Evolutionary conservation across 2,888 invertebrate species (phyloP).

Genomic region (Fragum fragum): DNA sequence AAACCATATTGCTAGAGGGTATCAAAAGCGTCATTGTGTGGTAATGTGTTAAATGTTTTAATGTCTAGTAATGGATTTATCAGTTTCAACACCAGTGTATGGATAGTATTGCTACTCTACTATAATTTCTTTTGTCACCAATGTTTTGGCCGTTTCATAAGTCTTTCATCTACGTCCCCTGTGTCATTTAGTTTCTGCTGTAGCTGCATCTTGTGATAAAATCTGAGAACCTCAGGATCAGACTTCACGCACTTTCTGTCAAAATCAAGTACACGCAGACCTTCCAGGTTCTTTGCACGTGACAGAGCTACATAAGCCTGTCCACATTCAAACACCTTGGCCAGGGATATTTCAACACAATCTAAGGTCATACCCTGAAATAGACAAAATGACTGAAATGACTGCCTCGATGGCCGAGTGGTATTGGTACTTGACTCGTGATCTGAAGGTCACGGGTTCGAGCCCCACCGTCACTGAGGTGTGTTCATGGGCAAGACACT

Average conservation of each 20-base stretch:
- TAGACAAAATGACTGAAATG: too few species aligned
- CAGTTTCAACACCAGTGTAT: background rate
- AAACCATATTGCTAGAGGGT: too few species aligned
- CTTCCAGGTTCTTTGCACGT: slow-evolving; percentile 94
- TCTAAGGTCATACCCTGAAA: slow-evolving; percentile 96
- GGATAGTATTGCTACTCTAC: background rate
- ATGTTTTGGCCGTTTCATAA: slow-evolving; percentile 61
- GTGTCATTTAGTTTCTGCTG: slow-evolving; percentile 74
- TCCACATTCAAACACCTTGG: slow-evolving; percentile 97
- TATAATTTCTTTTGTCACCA: slow-evolving; percentile 42
- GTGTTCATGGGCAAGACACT: too few species aligned
- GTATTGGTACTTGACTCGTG: too few species aligned
- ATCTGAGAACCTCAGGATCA: slow-evolving; percentile 93
- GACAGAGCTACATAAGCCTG: slow-evolving; percentile 98
- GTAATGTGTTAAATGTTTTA: too few species aligned
- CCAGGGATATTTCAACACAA: slow-evolving; percentile 97
- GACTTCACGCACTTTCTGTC: slow-evolving; percentile 95
- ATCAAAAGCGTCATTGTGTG: too few species aligned
- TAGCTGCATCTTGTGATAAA: slow-evolving; percentile 89
- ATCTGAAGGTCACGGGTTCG: too few species aligned
- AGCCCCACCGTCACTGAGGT: too few species aligned
- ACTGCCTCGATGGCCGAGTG: too few species aligned
- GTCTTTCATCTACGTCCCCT: slow-evolving; percentile 57
- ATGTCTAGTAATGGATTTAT: too few species aligned
- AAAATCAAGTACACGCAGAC: slow-evolving; percentile 95